Base-by-base conservation (phyloP, 2,797 vertebrate genomes). In the Epinephelus malabaricus region DNA sequence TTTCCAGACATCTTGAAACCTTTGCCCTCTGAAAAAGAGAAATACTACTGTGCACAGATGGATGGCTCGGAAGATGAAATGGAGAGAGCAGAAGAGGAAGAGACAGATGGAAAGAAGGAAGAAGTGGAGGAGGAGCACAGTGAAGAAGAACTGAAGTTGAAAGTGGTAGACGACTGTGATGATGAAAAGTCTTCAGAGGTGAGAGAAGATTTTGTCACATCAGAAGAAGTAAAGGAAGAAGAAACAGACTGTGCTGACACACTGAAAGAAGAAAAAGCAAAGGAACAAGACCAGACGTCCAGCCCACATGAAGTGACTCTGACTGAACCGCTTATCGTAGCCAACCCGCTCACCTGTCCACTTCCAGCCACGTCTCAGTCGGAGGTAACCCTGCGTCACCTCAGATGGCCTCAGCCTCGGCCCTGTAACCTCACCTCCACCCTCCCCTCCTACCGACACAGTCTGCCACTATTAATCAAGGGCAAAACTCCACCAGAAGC, bases 301-400 rank as follows among this genome's bases (percentile, higher is more conserved):
- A 23, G 30, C 66, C 51, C 9, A 34, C 34, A 8, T 25, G 3
- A 79, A 21, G 47, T 1, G n/a, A 56, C 69, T 67, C 47, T 0
- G 43, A 17, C 51, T 23, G 73, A 79, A 55, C 50, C 54, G 1
- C 5, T 65, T 2, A 85, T 82, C 11, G 23, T 73, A 15, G 78
- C 38, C 12, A 18, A 14, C 46, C 10, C 18, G 0, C 58, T 55
- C 79, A 68, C 88, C 55, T 91, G 86, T 56, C 78, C 87, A 62
- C 82, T 87, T 82, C 95, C 95, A 89, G 89, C 87, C 78, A 91
- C 90, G 79, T 73, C 95, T 92, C 95, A 92, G 82, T 92, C 89
- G 81, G 97, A 97, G 97, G 97, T 97, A 96, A 96, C 81, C 78
- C 56, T n/a, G 62, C 65, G 14, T 73, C 69, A 21, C 49, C 64